phyloP scores from a whole-genome alignment of 2,113 vertebrate species.

The Cinclus mexicanus region DNA sequence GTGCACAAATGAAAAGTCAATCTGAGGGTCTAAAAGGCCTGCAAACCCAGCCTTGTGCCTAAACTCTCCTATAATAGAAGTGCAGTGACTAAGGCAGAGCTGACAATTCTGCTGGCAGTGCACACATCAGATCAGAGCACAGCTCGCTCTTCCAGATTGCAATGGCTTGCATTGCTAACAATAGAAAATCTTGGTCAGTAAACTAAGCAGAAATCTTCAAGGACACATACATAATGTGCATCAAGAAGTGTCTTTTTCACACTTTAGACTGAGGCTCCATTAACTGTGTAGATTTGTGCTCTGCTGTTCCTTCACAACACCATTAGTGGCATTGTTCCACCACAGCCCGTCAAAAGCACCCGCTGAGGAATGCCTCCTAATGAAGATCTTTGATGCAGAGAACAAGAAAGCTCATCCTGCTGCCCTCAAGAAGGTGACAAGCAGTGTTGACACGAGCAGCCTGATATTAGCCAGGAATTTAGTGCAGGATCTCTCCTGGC shows the following conservation, averaged over 20 bases:
- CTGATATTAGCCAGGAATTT: not conserved
- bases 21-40: not conserved
- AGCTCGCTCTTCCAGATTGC: not conserved
- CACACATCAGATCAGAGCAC: not conserved
- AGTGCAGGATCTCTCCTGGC: not conserved
- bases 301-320: not conserved
- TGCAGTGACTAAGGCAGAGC: slow-evolving; percentile 4
- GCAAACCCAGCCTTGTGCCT: not conserved
- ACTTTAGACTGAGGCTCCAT: not conserved
- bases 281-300: not conserved
- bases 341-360: not conserved
- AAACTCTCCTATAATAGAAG: not conserved
- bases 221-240: not conserved
- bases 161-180: slow-evolving; percentile 43
- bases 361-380: not conserved
- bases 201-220: slow-evolving; percentile 39
- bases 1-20: not conserved
- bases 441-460: not conserved
- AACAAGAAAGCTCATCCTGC: not conserved
- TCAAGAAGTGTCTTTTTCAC: not conserved
- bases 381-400: not conserved
- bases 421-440: not conserved
- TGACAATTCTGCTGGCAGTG: not conserved
- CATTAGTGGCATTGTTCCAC: not conserved
- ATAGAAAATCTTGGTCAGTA: slow-evolving; percentile 25